A percentile compares a stretch with the other conserved stretches of the same genome.
phyloP scores from a whole-genome alignment of 2,113 vertebrate genomes.

The Dasyprocta punctata region DNA sequence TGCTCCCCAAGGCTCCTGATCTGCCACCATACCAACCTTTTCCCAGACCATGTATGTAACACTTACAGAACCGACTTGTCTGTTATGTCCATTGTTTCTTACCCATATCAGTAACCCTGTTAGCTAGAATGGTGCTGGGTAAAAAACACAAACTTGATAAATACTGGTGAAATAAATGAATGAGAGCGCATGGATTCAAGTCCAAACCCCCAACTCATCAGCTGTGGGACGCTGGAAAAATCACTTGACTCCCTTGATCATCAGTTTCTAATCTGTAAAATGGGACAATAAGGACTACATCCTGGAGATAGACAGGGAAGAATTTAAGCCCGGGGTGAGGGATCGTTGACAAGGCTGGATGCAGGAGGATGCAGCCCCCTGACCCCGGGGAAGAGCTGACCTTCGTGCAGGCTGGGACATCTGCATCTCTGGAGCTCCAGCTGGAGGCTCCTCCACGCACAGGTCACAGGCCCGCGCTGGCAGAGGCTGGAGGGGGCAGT shows the following conservation, averaged over 20 bases:
- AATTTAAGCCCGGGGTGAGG: background rate
- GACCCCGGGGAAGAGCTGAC: background rate
- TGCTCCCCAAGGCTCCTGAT: background rate
- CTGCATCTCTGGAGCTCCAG: background rate
- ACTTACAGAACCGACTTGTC: background rate
- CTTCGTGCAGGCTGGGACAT: background rate
- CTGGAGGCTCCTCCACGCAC: background rate
- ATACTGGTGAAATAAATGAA: background rate
- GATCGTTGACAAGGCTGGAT: background rate
- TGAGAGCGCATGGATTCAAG: background rate
- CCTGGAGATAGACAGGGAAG: background rate
- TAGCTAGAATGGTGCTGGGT: background rate
- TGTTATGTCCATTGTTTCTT: background rate
- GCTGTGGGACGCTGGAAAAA: background rate
- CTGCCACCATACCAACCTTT: background rate
- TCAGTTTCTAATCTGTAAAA: slow-evolving; percentile 34
- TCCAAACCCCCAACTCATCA: background rate
- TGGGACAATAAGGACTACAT: background rate
- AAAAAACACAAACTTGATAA: background rate
- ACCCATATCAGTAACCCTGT: background rate
- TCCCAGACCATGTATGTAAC: background rate
- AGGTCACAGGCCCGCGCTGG: background rate
- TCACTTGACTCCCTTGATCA: background rate
- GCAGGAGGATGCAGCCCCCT: background rate
- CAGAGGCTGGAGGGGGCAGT: background rate